phyloP scores from a whole-genome alignment of 2,113 vertebrate species.

The Cyprinodon tularosa region DNA sequence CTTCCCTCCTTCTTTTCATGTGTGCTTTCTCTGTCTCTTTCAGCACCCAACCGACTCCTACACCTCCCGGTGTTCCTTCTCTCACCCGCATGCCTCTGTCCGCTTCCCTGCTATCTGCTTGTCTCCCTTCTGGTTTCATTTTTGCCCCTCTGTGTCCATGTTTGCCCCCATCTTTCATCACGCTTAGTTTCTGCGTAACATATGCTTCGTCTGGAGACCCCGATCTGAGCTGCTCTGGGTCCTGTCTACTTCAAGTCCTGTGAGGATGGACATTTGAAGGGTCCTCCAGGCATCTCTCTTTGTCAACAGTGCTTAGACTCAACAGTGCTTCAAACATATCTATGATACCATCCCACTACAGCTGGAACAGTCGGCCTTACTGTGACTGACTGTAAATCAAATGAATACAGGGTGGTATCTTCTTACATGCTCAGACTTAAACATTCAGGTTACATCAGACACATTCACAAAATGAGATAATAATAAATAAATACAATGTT shows the following conservation, averaged over 20 bases:
- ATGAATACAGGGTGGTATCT: neutral
- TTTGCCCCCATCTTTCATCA: constrained; percentile 9
- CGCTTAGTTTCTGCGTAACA: constrained; percentile 54
- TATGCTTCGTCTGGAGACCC: constrained; percentile 63
- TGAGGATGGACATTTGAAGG: constrained; percentile 72
- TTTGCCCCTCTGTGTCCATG: constrained; percentile 28
- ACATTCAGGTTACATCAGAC: neutral
- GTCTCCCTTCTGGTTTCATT: constrained; percentile 39
- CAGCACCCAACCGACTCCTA: constrained; percentile 27
- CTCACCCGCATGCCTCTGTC: constrained; percentile 40
- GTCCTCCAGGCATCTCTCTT: constrained; percentile 72
- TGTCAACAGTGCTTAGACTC: constrained; percentile 76
- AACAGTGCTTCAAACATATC: constrained; percentile 43
- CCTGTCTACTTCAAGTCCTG: constrained; percentile 64
- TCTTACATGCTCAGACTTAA: neutral
- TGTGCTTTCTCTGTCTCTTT: constrained; percentile 49
- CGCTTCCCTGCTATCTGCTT: constrained; percentile 28
- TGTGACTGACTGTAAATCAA: constrained; percentile 4
- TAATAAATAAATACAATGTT: constrained; percentile 12
- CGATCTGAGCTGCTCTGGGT: constrained; percentile 50
- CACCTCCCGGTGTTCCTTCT: constrained; percentile 34
- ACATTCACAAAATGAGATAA: neutral
- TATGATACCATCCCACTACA: constrained; percentile 22
- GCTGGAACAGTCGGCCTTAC: constrained; percentile 23
- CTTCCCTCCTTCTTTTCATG: constrained; percentile 49